Conservation (phyloP, 2,888 invertebrate genomes). For the Podabrus alpinus region DNA sequence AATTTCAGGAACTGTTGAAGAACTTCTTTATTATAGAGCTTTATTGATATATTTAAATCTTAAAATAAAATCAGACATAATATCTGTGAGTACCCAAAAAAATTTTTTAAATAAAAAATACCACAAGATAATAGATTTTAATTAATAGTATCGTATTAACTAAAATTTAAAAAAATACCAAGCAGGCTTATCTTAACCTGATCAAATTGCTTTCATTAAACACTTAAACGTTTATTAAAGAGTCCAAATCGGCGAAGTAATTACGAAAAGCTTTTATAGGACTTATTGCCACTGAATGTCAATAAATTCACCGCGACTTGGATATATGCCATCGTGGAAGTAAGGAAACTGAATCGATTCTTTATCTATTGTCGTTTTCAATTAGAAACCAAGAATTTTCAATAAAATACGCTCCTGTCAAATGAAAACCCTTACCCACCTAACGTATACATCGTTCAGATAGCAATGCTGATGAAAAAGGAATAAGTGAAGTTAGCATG, state of each 20-base stretch:
- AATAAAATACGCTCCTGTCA: constrained; percentile 40
- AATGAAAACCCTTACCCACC: constrained; percentile 30
- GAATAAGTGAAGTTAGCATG: not conserved
- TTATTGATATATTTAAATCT: too few species aligned
- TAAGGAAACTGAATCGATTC: constrained; percentile 38
- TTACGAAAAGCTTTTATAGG: constrained; percentile 22
- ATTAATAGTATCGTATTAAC: not conserved
- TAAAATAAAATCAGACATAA: too few species aligned
- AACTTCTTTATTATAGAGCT: too few species aligned
- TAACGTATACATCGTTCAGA: constrained; percentile 20
- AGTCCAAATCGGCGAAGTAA: constrained; percentile 22
- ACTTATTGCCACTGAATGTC: constrained; percentile 27
- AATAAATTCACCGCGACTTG: constrained; percentile 39
- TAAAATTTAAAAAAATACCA: not conserved
- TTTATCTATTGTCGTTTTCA: constrained; percentile 41
- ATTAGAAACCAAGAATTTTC: constrained; percentile 40
- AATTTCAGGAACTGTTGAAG: too few species aligned
- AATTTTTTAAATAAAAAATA: too few species aligned
- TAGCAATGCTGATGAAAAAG: constrained; percentile 13
- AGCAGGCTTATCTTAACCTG: not conserved
- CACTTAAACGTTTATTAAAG: constrained; percentile 13
- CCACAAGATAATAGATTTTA: not conserved
- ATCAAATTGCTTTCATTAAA: constrained; percentile 5
- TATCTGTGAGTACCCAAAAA: too few species aligned
- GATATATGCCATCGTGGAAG: constrained; percentile 34